Evolutionary conservation across 2,113 vertebrate species (phyloP).

Genomic region (Nyctereutes procyonoides): DNA sequence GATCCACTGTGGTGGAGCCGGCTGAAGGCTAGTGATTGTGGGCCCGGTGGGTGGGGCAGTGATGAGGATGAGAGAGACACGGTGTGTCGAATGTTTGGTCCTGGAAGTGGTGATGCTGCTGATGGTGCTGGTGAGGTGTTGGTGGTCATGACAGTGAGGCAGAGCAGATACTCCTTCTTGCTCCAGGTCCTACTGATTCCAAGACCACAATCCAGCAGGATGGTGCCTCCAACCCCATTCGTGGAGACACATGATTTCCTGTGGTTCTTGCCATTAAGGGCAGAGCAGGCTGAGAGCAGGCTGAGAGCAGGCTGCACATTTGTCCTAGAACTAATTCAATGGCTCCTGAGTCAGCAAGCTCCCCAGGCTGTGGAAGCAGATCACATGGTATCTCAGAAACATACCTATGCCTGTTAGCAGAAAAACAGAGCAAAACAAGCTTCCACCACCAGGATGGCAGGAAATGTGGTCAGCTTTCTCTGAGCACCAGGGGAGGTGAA

Average conservation of each 20-base stretch:
- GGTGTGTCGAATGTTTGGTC: accelerated
- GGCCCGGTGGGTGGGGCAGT: not conserved
- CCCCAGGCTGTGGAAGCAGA: slow-evolving; percentile 77
- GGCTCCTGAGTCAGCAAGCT: slow-evolving; percentile 81
- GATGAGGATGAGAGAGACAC: accelerated
- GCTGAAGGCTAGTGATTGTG: not conserved
- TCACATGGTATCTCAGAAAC: slow-evolving; percentile 75
- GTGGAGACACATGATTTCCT: slow-evolving; percentile 62
- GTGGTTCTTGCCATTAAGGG: slow-evolving; percentile 71
- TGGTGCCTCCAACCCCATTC: slow-evolving; percentile 46
- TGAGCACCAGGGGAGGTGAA: slow-evolving; percentile 74
- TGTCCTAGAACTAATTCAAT: slow-evolving; percentile 82
- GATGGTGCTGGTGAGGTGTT: not conserved
- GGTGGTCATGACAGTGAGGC: not conserved
- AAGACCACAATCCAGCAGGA: slow-evolving; percentile 53
- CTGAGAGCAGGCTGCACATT: slow-evolving; percentile 78
- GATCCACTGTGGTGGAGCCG: no score
- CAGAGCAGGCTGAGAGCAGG: slow-evolving; percentile 74
- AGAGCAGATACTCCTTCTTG: not conserved
- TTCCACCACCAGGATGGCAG: slow-evolving; percentile 67
- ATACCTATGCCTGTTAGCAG: slow-evolving; percentile 81
- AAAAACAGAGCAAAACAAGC: slow-evolving; percentile 73
- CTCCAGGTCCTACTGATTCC: slow-evolving; percentile 35
- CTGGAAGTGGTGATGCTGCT: not conserved
- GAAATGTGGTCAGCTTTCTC: slow-evolving; percentile 81